Base-by-base conservation (phyloP, 2,888 invertebrate species). In the Eupeodes luniger region DNA sequence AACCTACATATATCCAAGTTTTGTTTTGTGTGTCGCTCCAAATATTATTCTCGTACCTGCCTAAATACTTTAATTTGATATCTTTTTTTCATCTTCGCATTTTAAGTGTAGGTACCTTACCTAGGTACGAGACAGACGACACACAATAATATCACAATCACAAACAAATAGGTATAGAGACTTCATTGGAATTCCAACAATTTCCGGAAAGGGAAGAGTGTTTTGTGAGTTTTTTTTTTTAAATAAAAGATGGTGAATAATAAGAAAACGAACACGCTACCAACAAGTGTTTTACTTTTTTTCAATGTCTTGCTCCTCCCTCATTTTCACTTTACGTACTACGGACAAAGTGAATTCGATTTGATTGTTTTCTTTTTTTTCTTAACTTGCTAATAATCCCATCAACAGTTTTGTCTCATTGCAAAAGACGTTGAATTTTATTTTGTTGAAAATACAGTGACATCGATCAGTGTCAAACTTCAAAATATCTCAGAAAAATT, bases 251-350 rank as follows among this genome's bases (percentile, higher is more conserved):
- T 67, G 79, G 78, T 80, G 83, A 84, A 87, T 62, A 51, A 76
- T 62, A 72, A 80, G 40, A 80, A 75, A 72, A 80, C 55, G 77
- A 84, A 72, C 74, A 75, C 88, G 44, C 81, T 55, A 69, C 81
- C 88, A 88, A 88, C 88, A 88, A 88, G 88, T 88, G 88, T 88
- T 78, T 84, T 85, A 72, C 77, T 72, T 78, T 85, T 72, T 78
- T 85, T 59, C 44, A 74, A 55, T 59, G 10, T 59, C 49, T 80
- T 80, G 80, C 84, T 87, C 80, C 87, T 84, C 87, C 86, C 86
- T 80, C 67, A 81, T 77, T 77, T 76, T 80, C 72, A 44, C 6
- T 14, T 7, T 64, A 12, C 64, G 40, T 51, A 67, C 61, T 44
- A n/a, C 44, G 14, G 19, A 47, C 49, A n/a, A 47, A 67, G 27